These are phyloP conservation scores for Philhelius pedissequus DNA, from an alignment of 2,888 invertebrate species.

Conservation along the genomic window DNA sequence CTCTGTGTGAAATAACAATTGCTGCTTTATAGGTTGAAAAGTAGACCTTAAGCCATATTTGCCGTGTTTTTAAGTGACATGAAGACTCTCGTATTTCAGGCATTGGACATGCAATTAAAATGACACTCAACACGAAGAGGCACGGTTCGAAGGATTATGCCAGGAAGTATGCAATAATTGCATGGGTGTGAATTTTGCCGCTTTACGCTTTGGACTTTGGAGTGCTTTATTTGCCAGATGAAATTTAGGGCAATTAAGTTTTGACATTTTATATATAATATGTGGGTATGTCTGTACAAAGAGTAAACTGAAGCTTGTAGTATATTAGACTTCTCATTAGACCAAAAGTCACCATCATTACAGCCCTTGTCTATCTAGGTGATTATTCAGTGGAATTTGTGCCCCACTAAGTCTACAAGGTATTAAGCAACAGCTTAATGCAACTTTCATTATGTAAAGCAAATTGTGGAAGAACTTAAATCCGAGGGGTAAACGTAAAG, in stretches of 20 bases:
- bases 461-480: too few species aligned
- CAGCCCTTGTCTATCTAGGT: too few species aligned
- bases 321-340: not conserved
- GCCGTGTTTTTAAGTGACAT: conserved; percentile 32
- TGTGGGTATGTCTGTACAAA: not conserved
- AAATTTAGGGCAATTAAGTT: conserved; percentile 23
- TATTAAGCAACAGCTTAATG: too few species aligned
- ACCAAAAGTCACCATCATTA: not conserved
- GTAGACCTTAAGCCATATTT: not conserved
- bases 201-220: not conserved
- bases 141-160: conserved; percentile 33
- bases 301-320: conserved; percentile 4
- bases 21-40: not conserved
- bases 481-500: too few species aligned
- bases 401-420: too few species aligned
- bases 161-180: conserved; percentile 50
- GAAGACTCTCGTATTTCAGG: conserved; percentile 30
- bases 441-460: too few species aligned
- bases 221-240: conserved; percentile 17
- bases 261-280: conserved; percentile 22
- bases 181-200: conserved; percentile 48
- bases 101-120: conserved; percentile 61
- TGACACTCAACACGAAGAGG: conserved; percentile 42
- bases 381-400: too few species aligned
- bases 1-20: conserved; percentile 6